Conservation (phyloP, 2,888 invertebrate species). For the Reticulitermes lucifugus region DNA sequence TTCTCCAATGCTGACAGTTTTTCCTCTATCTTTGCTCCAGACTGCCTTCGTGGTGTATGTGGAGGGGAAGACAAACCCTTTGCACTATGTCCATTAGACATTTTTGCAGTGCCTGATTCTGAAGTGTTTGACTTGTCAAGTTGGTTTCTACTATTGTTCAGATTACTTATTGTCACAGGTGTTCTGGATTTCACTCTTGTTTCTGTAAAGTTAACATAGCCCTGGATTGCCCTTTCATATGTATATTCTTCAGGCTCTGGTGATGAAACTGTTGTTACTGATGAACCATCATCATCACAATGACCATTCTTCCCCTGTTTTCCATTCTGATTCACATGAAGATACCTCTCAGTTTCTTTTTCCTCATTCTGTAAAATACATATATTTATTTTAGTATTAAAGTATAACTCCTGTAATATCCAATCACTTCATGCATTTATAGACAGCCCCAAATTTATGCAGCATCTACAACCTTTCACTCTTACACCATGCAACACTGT, state of each 20-base stretch:
- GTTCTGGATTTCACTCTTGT: slow-evolving; percentile 73
- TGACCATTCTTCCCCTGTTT: slow-evolving; percentile 50
- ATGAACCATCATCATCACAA: slow-evolving; percentile 72
- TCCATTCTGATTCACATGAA: slow-evolving; percentile 43
- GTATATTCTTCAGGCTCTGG: slow-evolving; percentile 75
- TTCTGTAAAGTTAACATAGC: slow-evolving; percentile 76
- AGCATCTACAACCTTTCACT: no score
- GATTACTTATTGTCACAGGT: slow-evolving; percentile 57
- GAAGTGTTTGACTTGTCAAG: slow-evolving; percentile 53
- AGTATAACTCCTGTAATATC: not conserved
- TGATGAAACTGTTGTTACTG: slow-evolving; percentile 68
- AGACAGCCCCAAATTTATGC: no score
- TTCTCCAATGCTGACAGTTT: slow-evolving; percentile 72
- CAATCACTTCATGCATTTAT: slow-evolving; percentile 1
- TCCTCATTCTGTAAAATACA: slow-evolving; percentile 69
- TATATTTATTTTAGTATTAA: not conserved
- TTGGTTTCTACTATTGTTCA: slow-evolving; percentile 67
- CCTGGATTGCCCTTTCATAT: slow-evolving; percentile 88
- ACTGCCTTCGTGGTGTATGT: slow-evolving; percentile 55
- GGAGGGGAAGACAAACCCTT: slow-evolving; percentile 51
- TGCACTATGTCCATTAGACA: slow-evolving; percentile 42
- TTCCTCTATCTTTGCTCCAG: slow-evolving; percentile 72
- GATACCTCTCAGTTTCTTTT: slow-evolving; percentile 21
- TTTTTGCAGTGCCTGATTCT: slow-evolving; percentile 6
- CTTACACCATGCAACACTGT: no score